phyloP scores from a whole-genome alignment of 2,113 vertebrate genomes.

The Alces alces region DNA sequence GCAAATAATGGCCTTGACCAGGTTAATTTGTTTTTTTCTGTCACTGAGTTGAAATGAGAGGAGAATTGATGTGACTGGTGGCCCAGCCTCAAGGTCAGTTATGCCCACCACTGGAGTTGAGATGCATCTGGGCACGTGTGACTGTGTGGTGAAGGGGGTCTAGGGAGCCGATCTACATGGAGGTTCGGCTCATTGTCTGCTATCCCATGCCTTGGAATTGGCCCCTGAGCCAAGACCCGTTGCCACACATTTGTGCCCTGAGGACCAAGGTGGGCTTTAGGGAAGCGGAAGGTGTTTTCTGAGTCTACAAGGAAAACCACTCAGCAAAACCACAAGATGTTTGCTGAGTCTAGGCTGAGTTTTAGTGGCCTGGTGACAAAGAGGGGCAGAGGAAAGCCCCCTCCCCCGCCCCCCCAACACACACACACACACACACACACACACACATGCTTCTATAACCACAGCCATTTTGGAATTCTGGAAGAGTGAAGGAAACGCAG shows the following conservation, averaged over 20 bases:
- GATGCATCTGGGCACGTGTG: background rate
- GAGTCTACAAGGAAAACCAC: background rate
- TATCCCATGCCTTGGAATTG: background rate
- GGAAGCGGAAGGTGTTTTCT: background rate
- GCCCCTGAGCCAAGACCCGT: background rate
- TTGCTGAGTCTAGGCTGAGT: background rate
- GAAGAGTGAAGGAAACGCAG: background rate
- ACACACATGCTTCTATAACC: background rate
- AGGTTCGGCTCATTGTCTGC: background rate
- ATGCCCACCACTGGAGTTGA: background rate
- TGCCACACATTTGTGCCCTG: background rate
- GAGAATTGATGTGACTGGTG: background rate
- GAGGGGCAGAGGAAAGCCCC: background rate
- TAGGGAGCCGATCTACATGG: fast-evolving
- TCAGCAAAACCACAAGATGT: background rate
- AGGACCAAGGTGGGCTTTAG: background rate
- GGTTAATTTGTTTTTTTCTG: background rate
- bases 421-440: no score
- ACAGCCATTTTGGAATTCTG: background rate
- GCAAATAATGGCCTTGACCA: background rate
- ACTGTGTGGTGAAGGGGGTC: background rate
- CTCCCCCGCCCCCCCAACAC: no score
- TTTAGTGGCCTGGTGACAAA: background rate
- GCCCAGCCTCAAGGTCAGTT: background rate
- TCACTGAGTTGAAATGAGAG: background rate